Conservation (phyloP, 2,797 vertebrate species). For the Podarcis lilfordi region DNA sequence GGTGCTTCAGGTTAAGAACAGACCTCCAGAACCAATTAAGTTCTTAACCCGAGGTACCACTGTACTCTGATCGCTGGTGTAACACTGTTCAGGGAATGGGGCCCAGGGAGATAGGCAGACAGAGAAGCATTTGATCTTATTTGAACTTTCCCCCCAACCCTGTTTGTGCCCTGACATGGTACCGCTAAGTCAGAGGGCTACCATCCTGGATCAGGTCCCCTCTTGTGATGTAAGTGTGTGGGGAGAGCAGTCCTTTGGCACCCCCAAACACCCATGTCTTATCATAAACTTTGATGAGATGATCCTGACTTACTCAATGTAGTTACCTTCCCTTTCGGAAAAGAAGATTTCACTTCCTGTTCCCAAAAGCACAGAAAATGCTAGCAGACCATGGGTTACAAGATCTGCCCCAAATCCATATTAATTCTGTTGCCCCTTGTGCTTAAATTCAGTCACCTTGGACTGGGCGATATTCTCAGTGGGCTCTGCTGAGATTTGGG, state of each 20-base stretch:
- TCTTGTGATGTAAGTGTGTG: background rate
- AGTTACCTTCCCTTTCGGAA: background rate
- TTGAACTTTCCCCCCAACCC: too few relatives aligned
- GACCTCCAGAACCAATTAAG: too few relatives aligned
- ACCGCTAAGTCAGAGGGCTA: background rate
- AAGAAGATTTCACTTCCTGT: too few relatives aligned
- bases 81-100: background rate
- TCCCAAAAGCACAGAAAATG: background rate
- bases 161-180: background rate
- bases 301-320: too few relatives aligned
- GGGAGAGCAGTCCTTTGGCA: background rate
- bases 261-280: background rate
- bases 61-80: background rate
- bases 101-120: too few relatives aligned
- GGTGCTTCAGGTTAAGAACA: too few relatives aligned
- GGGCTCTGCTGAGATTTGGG: constrained; percentile 48
- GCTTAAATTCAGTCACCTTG: constrained; percentile 32
- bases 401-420: background rate
- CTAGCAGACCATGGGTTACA: background rate
- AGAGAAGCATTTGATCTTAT: background rate
- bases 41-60: too few relatives aligned
- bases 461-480: constrained; percentile 8
- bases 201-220: background rate
- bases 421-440: background rate
- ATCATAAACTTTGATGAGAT: background rate